Evolutionary conservation across 2,797 vertebrate genomes (phyloP).

Genomic region (Coregonus ussuriensis): DNA sequence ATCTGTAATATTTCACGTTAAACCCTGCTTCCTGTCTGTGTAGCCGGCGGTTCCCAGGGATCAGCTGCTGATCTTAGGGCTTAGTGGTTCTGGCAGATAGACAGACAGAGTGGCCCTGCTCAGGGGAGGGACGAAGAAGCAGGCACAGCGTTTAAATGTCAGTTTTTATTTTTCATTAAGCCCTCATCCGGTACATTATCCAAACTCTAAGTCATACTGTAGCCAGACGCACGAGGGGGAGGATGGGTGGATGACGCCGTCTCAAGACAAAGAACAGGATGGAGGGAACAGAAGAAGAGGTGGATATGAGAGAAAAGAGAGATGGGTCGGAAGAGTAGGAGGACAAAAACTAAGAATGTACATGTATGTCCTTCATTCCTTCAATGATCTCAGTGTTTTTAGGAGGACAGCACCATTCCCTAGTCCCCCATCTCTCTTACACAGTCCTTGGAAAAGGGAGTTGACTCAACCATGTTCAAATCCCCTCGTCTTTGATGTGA

Average conservation of each 20-base stretch:
- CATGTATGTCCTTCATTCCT: not conserved
- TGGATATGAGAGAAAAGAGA: not conserved
- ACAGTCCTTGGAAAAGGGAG: not conserved
- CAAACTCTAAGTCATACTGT: slow-evolving; percentile 11
- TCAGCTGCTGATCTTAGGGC: not conserved
- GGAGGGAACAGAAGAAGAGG: not conserved
- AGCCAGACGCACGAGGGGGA: not conserved
- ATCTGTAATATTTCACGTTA: too few species aligned
- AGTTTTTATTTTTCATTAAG: slow-evolving; percentile 28
- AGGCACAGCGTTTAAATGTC: slow-evolving; percentile 18
- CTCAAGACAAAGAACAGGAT: not conserved
- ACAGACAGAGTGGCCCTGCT: not conserved
- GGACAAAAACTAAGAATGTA: not conserved
- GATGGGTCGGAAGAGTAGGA: not conserved
- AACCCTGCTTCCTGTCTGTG: too few species aligned
- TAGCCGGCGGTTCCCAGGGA: not conserved
- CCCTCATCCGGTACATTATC: slow-evolving; percentile 3
- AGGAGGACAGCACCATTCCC: not conserved
- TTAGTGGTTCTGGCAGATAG: not conserved
- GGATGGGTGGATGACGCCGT: not conserved
- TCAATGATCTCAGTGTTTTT: not conserved
- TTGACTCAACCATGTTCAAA: too few species aligned
- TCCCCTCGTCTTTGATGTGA: not conserved
- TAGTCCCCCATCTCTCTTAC: not conserved
- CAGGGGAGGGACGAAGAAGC: not conserved